Evolutionary conservation across 2,888 invertebrate species (phyloP), one percentile per base, ranked within the genome.

Genomic region (Ormia ochracea): DNA sequence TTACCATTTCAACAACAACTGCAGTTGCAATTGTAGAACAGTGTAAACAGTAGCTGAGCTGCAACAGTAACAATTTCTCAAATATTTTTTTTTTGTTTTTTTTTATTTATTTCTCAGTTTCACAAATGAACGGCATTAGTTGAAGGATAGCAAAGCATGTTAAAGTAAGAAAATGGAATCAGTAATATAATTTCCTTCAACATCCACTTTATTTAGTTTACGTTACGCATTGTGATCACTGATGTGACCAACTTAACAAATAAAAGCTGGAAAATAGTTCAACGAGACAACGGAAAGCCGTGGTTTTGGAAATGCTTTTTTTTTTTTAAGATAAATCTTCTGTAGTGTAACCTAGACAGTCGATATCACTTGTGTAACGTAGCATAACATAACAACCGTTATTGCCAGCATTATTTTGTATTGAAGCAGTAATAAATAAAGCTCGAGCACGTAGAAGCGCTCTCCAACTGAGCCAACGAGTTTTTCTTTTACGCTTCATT

Each of bases 141-240:
- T 36, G 31, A 9, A 6, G 23, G 38, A 31, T 36, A 65, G 17
- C 50, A 48, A 12, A 28, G 17, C 41, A 9, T 56, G 58, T 28
- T 17, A 17, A 48, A n/a, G 63, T 28, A 61, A 28, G 61, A 31
- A 45, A 45, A 50, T 56, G 31, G 38, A 17, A 72, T 50, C 54
- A 31, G 33, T 66, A 66, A 77, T 77, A 77, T 45, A 77, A 77
- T 77, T 65, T 70, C 61, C 65, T 56, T 26, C 52, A 80, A 72
- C 68, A 68, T 72, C 41, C 19, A 69, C 31, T 56, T 76, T 45
- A 70, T 70, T 56, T 26, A 48, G 50, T 58, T 66, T 66, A 58
- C 14, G 3, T 38, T 54, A 76, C 43, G 68, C 68, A 74, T 66
- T 58, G 41, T 7, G 0, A 6, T 12, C 23, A n/a, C 7, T 36